Evolutionary conservation across 30 jellyfish, hydroid and myxozoan genomes (phyloP).

Genomic region (Chrysaora quinquecirrha): DNA sequence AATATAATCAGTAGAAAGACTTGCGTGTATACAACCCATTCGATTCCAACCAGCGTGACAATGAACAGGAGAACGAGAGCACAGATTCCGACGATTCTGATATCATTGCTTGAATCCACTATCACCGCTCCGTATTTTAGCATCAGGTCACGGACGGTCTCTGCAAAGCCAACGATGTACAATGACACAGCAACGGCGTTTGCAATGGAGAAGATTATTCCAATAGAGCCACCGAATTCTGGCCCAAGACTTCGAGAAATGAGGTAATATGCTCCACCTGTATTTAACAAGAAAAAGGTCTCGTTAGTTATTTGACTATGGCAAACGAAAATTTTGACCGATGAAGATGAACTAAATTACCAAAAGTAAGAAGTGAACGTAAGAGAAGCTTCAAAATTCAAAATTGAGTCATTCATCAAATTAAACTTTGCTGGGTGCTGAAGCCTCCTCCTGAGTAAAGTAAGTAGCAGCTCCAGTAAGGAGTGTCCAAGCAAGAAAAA

Average conservation of each 20-base stretch:
- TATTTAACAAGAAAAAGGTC: neutral
- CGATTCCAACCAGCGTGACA: constrained; percentile 68
- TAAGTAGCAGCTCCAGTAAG: too few species aligned
- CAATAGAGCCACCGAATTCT: constrained; percentile 76
- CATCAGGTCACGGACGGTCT: constrained; percentile 69
- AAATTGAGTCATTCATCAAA: too few species aligned
- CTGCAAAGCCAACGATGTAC: constrained; percentile 75
- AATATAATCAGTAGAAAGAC: constrained; percentile 49
- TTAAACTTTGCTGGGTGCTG: too few species aligned
- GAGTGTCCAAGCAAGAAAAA: too few species aligned
- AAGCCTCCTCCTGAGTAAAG: too few species aligned
- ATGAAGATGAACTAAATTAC: too few species aligned
- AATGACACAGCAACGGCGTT: constrained; percentile 70
- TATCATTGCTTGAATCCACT: constrained; percentile 43
- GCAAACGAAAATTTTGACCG: too few species aligned
- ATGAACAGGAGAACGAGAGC: constrained; percentile 67
- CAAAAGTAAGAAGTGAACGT: too few species aligned
- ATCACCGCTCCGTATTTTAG: constrained; percentile 36
- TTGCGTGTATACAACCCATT: constrained; percentile 72
- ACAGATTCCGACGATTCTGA: constrained; percentile 51
- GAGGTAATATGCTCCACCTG: constrained; percentile 72
- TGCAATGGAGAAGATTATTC: constrained; percentile 67
- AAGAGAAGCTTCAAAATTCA: too few species aligned
- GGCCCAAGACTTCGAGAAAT: constrained; percentile 75
- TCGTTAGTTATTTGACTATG: too few species aligned